Conservation (phyloP, 2,888 invertebrate genomes). For the Eristalinus sepulchralis region DNA sequence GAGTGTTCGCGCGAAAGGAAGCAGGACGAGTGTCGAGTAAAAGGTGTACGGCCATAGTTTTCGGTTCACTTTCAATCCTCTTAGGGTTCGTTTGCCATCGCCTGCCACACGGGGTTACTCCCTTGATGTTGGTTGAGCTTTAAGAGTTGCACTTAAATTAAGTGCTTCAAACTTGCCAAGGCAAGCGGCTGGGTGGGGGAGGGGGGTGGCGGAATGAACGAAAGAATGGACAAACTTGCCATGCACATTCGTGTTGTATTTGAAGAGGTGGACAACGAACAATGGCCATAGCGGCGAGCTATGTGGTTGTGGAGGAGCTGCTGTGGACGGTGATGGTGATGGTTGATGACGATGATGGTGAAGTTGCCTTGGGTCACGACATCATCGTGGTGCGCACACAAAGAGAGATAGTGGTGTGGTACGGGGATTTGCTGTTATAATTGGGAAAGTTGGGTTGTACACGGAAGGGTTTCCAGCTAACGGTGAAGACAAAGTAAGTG, state of each 20-base stretch:
- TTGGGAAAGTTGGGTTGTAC: conserved; percentile 22
- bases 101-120: not conserved
- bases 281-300: not conserved
- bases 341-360: not conserved
- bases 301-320: not conserved
- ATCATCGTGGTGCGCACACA: not conserved
- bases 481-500: not conserved
- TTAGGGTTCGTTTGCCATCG: not conserved
- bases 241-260: not conserved
- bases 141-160: conserved; percentile 19
- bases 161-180: conserved; percentile 19
- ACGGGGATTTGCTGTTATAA: conserved; percentile 10
- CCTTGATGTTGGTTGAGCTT: not conserved
- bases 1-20: not conserved
- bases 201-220: not conserved
- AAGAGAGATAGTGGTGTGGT: not conserved
- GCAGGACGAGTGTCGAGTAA: not conserved
- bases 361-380: conserved; percentile 5
- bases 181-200: not conserved
- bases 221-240: not conserved
- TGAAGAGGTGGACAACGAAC: not conserved
- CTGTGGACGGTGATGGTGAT: not conserved
- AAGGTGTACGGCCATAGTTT: not conserved
- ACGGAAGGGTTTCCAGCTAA: not conserved
- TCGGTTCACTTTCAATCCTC: conserved; percentile 2